Conservation (phyloP, 1,140 invertebrate genomes). For the Drosophila neocordata region DNA sequence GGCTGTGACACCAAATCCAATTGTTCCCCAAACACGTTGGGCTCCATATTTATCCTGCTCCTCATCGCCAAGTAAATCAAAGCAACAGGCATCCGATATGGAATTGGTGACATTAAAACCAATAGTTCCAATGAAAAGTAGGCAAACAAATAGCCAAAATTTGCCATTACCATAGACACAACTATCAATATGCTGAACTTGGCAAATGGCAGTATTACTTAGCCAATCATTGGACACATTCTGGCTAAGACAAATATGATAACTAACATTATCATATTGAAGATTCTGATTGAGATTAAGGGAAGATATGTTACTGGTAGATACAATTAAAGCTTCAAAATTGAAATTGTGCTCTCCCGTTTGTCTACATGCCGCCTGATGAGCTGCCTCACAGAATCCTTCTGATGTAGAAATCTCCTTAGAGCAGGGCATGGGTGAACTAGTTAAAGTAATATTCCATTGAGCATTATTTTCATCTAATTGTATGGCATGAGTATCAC, state of each 20-base stretch:
- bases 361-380: slow-evolving; percentile 40
- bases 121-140: slow-evolving; percentile 89
- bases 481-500: slow-evolving; percentile 39
- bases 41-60: slow-evolving; percentile 87
- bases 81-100: slow-evolving; percentile 91
- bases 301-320: not conserved
- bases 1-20: slow-evolving; percentile 89
- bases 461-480: slow-evolving; percentile 40
- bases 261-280: slow-evolving; percentile 40
- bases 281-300: slow-evolving; percentile 46
- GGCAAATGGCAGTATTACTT: slow-evolving; percentile 22
- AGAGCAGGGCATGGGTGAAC: slow-evolving; percentile 28
- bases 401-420: slow-evolving; percentile 16
- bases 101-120: slow-evolving; percentile 90
- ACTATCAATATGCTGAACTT: slow-evolving; percentile 31
- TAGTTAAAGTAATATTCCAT: slow-evolving; percentile 35
- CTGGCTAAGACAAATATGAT: slow-evolving; percentile 41
- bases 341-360: not conserved
- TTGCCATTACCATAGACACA: slow-evolving; percentile 84
- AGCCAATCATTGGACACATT: slow-evolving; percentile 3
- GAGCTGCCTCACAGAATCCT: slow-evolving; percentile 35
- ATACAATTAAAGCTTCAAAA: slow-evolving; percentile 33
- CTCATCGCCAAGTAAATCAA: slow-evolving; percentile 89
- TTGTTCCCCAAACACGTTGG: slow-evolving; percentile 91
- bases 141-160: slow-evolving; percentile 89